Base-by-base conservation (phyloP, 2,888 invertebrate species). In the Mystacides longicornis region DNA sequence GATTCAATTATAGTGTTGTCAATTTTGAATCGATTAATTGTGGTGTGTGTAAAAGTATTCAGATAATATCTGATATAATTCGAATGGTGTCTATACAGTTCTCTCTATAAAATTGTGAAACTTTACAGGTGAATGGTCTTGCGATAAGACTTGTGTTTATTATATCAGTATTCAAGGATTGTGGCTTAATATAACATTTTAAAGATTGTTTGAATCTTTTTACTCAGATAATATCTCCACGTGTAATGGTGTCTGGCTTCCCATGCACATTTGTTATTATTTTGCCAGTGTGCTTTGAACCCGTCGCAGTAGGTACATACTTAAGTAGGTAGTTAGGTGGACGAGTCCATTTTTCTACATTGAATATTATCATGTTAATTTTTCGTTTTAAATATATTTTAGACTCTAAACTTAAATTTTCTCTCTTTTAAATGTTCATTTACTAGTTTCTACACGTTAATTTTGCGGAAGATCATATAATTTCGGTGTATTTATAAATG, bases 221-320 rank as follows among this genome's bases (percentile, higher is more conserved):
- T 11, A 7, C 16, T 11, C 7, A 5, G 16, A 11, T 23, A 49
- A 47, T 42, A 11, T 45, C 47, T 48, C 74, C 76, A 76, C 76
- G 76, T 76, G 77, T 72, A 73, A 71, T 66, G 71, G 71, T 70
- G 72, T 68, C 69, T 67, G 74, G 71, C 67, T 75, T 74, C 74
- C 55, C 79, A 78, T 79, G 80, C 80, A 80, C 79, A 80, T 81
- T 81, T 83, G 82, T 83, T 83, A 79, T 83, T 83, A 82, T 83
- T 83, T 83, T 82, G 81, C 76, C 78, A 75, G 74, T 74, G 78
- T 80, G 79, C 79, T 81, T 80, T 81, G 79, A 80, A 73, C 78
- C 77, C 69, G 68, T 68, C 64, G 64, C 65, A 57, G 67, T 65
- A 69, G 65, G 65, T 64, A 65, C 53, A 64, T 64, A 65, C 70